Evolutionary conservation across 2,888 invertebrate genomes (phyloP), one percentile per base, ranked within the genome.

Genomic region (Sarcophaga variegata): DNA sequence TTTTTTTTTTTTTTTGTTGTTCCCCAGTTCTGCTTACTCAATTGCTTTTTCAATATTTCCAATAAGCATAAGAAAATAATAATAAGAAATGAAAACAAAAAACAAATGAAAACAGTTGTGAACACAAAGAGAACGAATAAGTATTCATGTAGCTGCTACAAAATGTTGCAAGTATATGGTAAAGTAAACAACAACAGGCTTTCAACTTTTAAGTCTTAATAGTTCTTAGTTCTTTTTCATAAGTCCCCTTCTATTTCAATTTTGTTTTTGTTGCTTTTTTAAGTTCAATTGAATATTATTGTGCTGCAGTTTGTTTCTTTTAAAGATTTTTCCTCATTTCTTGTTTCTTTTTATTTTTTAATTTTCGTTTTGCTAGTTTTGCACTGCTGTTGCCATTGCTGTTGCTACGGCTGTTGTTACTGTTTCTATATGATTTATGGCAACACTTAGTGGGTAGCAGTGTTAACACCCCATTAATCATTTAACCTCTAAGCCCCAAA

Each of bases 381-480:
- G 8, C 59, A n/a, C 22, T 67, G 12, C 4, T 66, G 12, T 64
- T 80, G 3, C 10, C 63, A 10, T 76, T 76, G 14, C 22, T 64
- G 59, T 64, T 67, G 14, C n/a, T 45, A 54, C 14, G 54, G 77
- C 59, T 82, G 27, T 72, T 77, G 47, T 75, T 74, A 60, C 22
- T 45, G n/a, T 75, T 37, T 64, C 14, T 69, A 59, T 79, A 75
- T 87, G 87, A 87, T 87, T 87, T 84, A 87, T 87, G 69, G 87
- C 74, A 87, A 81, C 78, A 81, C 87, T 87, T 87, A 81, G 83
- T 87, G 87, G 83, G 83, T 84, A 81, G 83, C 81, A 83, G 67
- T 79, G 83, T 87, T 87, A 87, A 87, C 87, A 87, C 87, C 81
- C 81, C 84, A 87, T 87, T 87, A 87, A 87, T 87, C 87, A 87